These are phyloP conservation scores for Mythimna loreyi DNA, from an alignment of 2,888 invertebrate genomes.

Conservation along the genomic window DNA sequence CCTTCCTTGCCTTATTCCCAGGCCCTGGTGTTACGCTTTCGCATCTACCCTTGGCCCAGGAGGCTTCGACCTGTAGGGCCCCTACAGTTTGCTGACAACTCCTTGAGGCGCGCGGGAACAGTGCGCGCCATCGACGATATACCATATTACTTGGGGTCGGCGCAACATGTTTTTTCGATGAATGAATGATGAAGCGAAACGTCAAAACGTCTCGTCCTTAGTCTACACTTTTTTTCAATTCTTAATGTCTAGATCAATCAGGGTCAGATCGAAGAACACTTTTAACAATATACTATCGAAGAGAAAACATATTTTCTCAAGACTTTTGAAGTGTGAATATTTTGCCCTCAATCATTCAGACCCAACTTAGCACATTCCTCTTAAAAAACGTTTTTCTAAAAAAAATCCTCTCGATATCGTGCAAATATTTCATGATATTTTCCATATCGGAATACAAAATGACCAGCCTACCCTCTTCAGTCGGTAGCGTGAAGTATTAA, in stretches of 20 bases:
- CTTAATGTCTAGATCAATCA: constrained; percentile 21
- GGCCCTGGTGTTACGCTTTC: too few species aligned
- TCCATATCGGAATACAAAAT: constrained; percentile 56
- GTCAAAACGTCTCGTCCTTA: too few species aligned
- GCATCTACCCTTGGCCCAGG: too few species aligned
- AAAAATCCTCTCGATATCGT: constrained; percentile 33
- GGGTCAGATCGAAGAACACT: background rate
- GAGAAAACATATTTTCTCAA: constrained; percentile 9
- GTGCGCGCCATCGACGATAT: too few species aligned
- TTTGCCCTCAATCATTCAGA: constrained; percentile 7
- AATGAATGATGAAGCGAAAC: too few species aligned
- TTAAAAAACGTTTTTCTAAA: constrained; percentile 7
- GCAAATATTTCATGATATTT: constrained; percentile 37
- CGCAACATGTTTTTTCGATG: too few species aligned
- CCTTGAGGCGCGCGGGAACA: too few species aligned
- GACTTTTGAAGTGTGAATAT: constrained; percentile 5
- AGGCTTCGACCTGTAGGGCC: too few species aligned
- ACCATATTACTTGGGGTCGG: too few species aligned
- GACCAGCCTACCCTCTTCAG: constrained; percentile 60
- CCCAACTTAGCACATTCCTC: constrained; percentile 17
- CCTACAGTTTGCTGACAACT: too few species aligned
- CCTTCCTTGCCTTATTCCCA: too few species aligned
- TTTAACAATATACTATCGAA: background rate
- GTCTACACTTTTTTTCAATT: background rate
- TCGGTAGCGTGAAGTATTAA: constrained; percentile 66